phyloP scores from a whole-genome alignment of 2,888 invertebrate genomes.

The Stenchaetothrips biformis region DNA sequence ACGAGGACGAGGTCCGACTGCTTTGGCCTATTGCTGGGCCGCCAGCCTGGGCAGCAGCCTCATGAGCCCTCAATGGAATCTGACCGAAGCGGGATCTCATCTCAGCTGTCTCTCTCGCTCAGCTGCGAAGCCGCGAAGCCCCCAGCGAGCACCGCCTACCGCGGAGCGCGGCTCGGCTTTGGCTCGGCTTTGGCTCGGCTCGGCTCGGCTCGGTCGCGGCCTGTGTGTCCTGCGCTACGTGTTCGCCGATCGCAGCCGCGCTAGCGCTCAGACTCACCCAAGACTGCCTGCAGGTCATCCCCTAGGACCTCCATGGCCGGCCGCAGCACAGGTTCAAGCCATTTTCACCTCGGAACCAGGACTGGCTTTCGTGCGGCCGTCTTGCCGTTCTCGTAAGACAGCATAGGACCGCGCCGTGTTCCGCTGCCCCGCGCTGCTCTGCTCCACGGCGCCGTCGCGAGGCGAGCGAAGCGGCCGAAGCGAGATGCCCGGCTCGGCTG shows the following conservation, averaged over 20 bases:
- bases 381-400: neutral
- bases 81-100: conserved; percentile 10
- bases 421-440: neutral
- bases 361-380: neutral
- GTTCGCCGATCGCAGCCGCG: neutral
- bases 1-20: neutral
- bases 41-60: neutral
- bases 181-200: neutral
- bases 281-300: conserved; percentile 6
- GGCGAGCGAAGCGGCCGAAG: neutral
- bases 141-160: conserved; percentile 7
- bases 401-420: too few relatives aligned
- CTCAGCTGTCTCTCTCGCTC: neutral
- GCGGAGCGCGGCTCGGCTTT: neutral
- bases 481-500: neutral
- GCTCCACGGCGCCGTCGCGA: neutral
- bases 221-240: neutral
- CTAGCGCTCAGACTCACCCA: neutral
- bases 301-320: conserved; percentile 1
- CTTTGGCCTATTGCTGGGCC: neutral
- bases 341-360: conserved; percentile 6
- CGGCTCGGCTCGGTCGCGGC: neutral
- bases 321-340: neutral
- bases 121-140: neutral
- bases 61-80: conserved; percentile 15